Evolutionary conservation across 1,140 invertebrate genomes (phyloP), one percentile per base, ranked within the genome.

Genomic region (Lordiphosa mommai): DNA sequence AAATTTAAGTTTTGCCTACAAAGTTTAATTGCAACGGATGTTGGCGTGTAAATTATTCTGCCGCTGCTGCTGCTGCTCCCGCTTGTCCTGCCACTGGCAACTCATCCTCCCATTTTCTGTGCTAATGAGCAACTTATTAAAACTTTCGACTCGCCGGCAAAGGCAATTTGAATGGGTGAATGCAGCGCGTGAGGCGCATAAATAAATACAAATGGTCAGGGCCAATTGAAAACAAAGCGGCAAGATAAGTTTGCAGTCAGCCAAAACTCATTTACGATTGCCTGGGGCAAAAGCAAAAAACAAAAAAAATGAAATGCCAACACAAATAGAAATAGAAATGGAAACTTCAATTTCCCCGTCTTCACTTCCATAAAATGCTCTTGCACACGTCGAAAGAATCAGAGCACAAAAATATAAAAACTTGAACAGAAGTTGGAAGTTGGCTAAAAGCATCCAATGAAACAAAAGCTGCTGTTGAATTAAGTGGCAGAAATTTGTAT

Each of bases 11-110:
- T 82, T 46, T 40, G 34, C 56, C 53, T 52, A 49, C 65, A 61
- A 50, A 67, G 77, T 72, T 80, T 80, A 80, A 80, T 80, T 84
- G 76, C 76, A 84, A 60, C 77, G 77, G 77, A 84, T 85, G 77
- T 77, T 69, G 79, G 68, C 77, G 68, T 84, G 77, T 84, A 84
- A 84, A 84, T 84, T 84, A 84, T 84, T 77, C 84, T 82, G 76
- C 77, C 43, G 29, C 34, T 41, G 65, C 64, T 48, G 17, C 50
- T 56, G n/a, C 55, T n/a, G n/a, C 33, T 20, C 12, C 6, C 13
- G 1, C 2, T 6, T 10, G 7, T 14, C 14, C 36, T 6, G 34
- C 9, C 34, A 33, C 2, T 10, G 9, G 4, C 34, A 4, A 1
- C 12, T n/a, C 12, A 9, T 12, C 27, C 40, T 43, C 10, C 16